Conservation (phyloP, 2,113 vertebrate genomes). For the Nerophis ophidion region DNA sequence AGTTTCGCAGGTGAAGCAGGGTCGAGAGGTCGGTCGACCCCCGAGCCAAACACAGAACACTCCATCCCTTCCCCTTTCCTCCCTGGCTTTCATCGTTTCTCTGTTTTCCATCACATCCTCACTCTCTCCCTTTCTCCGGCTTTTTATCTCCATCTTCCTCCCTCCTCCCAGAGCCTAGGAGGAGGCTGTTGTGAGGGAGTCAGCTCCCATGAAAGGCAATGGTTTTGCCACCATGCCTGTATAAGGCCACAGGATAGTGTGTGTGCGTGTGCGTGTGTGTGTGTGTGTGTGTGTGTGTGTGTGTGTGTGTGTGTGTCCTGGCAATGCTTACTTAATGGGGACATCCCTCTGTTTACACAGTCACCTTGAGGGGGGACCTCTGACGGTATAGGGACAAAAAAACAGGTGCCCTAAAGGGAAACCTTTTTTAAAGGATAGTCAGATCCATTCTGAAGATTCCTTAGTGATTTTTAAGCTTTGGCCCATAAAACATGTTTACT, state of each 20-base stretch:
- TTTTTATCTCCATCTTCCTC: slow-evolving; percentile 23
- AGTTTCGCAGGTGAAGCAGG: slow-evolving; percentile 47
- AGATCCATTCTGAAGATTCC: no score
- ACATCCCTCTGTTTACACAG: no score
- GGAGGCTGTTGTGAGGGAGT: slow-evolving; percentile 53
- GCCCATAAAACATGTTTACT: no score
- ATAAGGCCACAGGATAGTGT: slow-evolving; percentile 65
- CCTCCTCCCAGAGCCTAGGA: slow-evolving; percentile 30
- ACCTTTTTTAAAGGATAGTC: no score
- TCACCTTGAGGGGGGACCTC: no score
- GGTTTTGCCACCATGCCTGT: slow-evolving; percentile 69
- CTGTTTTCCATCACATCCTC: slow-evolving; percentile 13
- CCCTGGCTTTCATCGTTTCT: slow-evolving; percentile 22
- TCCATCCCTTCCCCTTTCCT: slow-evolving; percentile 47
- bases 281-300: no score
- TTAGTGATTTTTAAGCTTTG: no score
- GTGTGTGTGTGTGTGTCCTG: no score
- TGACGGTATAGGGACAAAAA: no score
- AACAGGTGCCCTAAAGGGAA: no score
- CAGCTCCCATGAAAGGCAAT: slow-evolving; percentile 74
- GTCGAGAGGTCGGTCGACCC: slow-evolving; percentile 41
- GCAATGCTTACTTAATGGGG: no score
- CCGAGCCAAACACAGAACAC: slow-evolving; percentile 56
- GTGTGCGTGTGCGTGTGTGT: slow-evolving; percentile 18
- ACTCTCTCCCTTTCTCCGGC: slow-evolving; percentile 11